Percentiles rank a stretch among this genome's conserved stretches.
Evolutionary conservation across 2,888 invertebrate genomes (phyloP).

Genomic region (Sphinx pinastri): DNA sequence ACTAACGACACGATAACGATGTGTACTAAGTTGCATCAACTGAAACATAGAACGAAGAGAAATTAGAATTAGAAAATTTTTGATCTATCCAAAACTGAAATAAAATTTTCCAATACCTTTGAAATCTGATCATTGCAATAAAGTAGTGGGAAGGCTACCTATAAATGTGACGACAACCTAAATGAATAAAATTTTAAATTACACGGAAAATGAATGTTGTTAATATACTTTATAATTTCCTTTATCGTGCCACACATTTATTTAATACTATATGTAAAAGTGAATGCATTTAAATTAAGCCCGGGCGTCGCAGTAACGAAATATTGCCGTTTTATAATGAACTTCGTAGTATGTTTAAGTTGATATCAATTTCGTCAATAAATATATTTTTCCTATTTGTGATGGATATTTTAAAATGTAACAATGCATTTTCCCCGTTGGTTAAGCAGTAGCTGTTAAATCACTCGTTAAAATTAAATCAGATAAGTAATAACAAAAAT

Average conservation of each 20-base stretch:
- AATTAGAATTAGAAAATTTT: not conserved
- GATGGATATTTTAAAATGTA: conserved; percentile 14
- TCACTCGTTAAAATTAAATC: conserved; percentile 20
- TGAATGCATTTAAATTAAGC: conserved; percentile 24
- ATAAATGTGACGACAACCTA: not conserved
- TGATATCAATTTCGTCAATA: conserved; percentile 26
- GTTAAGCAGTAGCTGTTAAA: not conserved
- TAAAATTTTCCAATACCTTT: not conserved
- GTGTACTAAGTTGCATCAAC: not conserved
- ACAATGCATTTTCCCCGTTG: conserved; percentile 35
- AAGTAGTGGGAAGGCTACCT: not conserved
- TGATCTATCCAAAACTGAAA: not conserved
- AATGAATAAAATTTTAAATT: not conserved
- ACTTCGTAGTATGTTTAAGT: conserved; percentile 31
- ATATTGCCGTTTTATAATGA: conserved; percentile 17
- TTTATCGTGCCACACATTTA: not conserved
- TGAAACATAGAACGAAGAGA: not conserved
- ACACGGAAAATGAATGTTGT: not conserved
- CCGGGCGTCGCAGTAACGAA: conserved; percentile 4
- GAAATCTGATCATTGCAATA: not conserved
- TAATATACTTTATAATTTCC: not conserved
- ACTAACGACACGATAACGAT: not conserved
- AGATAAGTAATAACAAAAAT: conserved; percentile 1
- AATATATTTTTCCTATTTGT: conserved; percentile 12
- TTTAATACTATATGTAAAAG: not conserved